Percentiles rank a stretch among this genome's conserved stretches.
Conservation (phyloP, 1,140 invertebrate genomes). For the Paraescarpia echinospica region DNA sequence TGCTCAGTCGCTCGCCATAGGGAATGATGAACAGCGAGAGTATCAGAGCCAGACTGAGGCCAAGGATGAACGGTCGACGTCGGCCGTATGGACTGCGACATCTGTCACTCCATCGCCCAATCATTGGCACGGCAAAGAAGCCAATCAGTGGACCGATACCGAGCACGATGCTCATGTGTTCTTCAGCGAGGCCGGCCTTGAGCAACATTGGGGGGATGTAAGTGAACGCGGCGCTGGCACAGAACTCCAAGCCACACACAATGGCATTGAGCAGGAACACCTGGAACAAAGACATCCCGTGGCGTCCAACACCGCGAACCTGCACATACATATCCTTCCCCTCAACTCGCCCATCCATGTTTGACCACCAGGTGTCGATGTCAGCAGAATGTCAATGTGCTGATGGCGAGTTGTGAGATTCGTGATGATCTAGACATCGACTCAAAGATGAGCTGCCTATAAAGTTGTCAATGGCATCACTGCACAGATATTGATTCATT, state of each 20-base stretch:
- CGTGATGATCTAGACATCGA: not conserved
- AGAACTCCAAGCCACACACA: slow-evolving; percentile 61
- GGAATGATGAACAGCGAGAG: slow-evolving; percentile 55
- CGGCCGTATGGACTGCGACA: slow-evolving; percentile 58
- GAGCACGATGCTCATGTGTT: slow-evolving; percentile 58
- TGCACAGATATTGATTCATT: not conserved
- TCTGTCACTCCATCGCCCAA: slow-evolving; percentile 59
- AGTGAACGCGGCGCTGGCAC: slow-evolving; percentile 60
- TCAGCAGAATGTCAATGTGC: not conserved
- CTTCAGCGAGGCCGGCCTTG: slow-evolving; percentile 60
- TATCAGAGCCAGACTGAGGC: slow-evolving; percentile 52
- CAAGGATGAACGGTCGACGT: slow-evolving; percentile 60
- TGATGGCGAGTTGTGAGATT: not conserved
- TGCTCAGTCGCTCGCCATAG: slow-evolving; percentile 45
- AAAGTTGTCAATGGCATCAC: not conserved
- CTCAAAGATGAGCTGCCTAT: not conserved
- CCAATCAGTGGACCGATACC: slow-evolving; percentile 59
- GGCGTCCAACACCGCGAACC: not conserved
- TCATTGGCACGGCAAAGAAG: slow-evolving; percentile 58
- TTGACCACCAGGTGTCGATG: not conserved
- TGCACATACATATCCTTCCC: not conserved
- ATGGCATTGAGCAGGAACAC: slow-evolving; percentile 58
- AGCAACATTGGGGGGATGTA: slow-evolving; percentile 62
- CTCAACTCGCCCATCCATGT: not conserved
- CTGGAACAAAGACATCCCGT: slow-evolving; percentile 13